Conservation (phyloP, 2,888 invertebrate species). For the Yponomeuta plumbellus region DNA sequence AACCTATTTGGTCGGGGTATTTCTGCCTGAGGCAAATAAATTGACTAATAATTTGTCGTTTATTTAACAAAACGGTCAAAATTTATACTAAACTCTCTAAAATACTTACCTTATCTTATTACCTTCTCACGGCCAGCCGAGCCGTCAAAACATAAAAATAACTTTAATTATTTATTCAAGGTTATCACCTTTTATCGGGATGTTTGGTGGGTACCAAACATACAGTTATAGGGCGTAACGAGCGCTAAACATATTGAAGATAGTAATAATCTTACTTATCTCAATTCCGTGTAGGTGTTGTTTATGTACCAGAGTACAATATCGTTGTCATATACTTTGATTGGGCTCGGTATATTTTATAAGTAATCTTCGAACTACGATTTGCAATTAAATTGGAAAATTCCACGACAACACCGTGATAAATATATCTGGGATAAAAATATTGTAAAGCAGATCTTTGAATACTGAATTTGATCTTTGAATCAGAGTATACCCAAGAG, state of each 20-base stretch:
- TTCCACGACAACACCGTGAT: background rate
- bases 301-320: background rate
- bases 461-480: too few species aligned
- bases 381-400: slow-evolving; percentile 10
- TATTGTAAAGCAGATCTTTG: background rate
- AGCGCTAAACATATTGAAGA: background rate
- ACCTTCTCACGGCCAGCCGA: slow-evolving; percentile 1
- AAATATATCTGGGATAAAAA: background rate
- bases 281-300: background rate
- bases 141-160: slow-evolving; percentile 1
- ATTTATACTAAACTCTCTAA: background rate
- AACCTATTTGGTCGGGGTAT: too few species aligned
- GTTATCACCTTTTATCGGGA: background rate
- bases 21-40: too few species aligned
- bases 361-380: background rate
- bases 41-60: too few species aligned
- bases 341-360: background rate
- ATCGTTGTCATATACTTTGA: background rate
- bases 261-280: background rate
- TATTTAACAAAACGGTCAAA: too few species aligned
- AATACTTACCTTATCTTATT: background rate
- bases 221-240: background rate
- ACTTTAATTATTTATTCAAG: background rate
- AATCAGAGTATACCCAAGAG: too few species aligned
- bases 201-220: background rate